phyloP scores from a whole-genome alignment of 2,113 vertebrate genomes.

The Megalops atlanticus region DNA sequence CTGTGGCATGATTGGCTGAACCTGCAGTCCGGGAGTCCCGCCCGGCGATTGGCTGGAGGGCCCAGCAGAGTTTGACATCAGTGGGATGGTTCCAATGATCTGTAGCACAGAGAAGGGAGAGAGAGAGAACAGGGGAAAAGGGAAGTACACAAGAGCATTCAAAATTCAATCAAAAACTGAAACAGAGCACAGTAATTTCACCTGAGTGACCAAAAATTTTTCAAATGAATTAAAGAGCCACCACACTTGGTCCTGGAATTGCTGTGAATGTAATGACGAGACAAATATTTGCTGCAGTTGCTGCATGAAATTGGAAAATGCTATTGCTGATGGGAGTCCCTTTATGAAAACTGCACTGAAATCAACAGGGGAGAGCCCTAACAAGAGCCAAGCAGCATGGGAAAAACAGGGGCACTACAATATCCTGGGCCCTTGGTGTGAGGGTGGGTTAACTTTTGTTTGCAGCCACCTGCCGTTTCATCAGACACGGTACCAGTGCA shows the following conservation, averaged over 20 bases:
- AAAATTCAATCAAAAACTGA: not conserved
- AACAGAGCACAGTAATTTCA: not conserved
- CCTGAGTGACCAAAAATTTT: not conserved
- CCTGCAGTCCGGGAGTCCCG: constrained; percentile 90
- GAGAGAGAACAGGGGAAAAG: not conserved
- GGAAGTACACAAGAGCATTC: not conserved
- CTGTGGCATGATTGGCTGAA: constrained; percentile 97
- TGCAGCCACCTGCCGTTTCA: not conserved
- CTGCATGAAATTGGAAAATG: too few relatives aligned
- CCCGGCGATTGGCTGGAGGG: constrained; percentile 86
- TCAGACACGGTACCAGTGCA: constrained; percentile 51
- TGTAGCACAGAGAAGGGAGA: constrained; percentile 63
- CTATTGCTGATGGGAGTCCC: too few relatives aligned
- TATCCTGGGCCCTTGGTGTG: too few relatives aligned
- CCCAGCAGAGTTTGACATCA: constrained; percentile 92
- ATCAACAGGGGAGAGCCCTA: too few relatives aligned
- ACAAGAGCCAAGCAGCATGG: too few relatives aligned
- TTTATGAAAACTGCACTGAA: too few relatives aligned
- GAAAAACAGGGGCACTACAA: not conserved
- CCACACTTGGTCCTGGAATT: too few relatives aligned
- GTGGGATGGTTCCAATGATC: constrained; percentile 98
- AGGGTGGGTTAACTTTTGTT: not conserved
- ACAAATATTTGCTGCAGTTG: too few relatives aligned
- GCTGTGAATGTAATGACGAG: not conserved
- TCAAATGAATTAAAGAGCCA: not conserved